Evolutionary conservation across 2,113 vertebrate species (phyloP), one percentile per base, ranked within the genome.

Genomic region (Lycocorax pyrrhopterus): DNA sequence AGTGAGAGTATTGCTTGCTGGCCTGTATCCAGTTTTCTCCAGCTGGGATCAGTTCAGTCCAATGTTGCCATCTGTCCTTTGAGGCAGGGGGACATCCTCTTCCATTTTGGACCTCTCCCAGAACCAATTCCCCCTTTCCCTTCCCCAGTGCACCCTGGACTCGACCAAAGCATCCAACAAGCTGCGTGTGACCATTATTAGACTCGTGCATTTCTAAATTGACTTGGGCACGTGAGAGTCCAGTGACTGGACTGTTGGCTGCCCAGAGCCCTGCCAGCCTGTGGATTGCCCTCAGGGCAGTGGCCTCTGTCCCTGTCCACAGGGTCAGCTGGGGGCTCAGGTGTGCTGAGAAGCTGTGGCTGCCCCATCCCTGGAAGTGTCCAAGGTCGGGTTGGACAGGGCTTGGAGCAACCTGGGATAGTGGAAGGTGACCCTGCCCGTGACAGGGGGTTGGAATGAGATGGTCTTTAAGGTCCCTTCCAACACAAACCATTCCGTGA

Each of bases 1-100:
- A 87, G 81, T 55, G 63, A 82, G 86, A 94, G 80, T 79, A 79
- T 89, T 95, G 96, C 95, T 95, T 78, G 33, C 90, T 97, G 96
- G 96, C 93, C 71, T 69, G 25, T 41, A 66, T 95, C 94, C 96
- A 96, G 78, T 82, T 90, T 49, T 78, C 82, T 86, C 95, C 96
- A 95, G 94, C 96, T 97, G 94, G 92, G 93, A 94, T 95, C 53
- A 73, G 56, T 67, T 89, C 84, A 95, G 90, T 87, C 93, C 96
- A 80, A 84, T 3, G 77, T 93, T 90, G 84, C 96, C 96, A 97
- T 96, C 96, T 96, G 96, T 94, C 95, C 87, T 88, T 84, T 30
- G 60, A 93, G 74, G 82, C 58, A 93, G 89, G 82, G 60, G 75
- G 75, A 74, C 84, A 67, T 72, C 92, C 83, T 82, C 55, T 93